phyloP scores from a whole-genome alignment of 2,888 invertebrate genomes.

The Cephus spinipes region DNA sequence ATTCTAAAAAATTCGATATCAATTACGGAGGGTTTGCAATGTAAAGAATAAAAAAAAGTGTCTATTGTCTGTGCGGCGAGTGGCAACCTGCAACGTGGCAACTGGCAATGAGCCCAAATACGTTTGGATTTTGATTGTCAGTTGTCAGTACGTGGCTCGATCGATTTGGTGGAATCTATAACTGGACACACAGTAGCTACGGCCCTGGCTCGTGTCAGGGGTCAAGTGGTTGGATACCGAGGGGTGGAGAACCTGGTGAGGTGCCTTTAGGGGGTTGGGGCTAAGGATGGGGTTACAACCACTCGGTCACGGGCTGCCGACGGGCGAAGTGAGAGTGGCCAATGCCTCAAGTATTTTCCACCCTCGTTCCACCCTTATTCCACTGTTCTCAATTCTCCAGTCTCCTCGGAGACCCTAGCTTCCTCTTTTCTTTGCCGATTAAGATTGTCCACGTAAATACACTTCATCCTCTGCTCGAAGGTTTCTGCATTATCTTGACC shows the following conservation, averaged over 20 bases:
- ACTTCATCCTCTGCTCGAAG: conserved; percentile 40
- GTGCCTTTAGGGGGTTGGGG: conserved; percentile 16
- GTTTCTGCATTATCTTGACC: conserved; percentile 49
- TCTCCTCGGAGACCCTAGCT: conserved; percentile 18
- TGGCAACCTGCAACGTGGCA: background rate
- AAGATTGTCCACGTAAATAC: conserved; percentile 61
- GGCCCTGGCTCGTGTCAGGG: conserved; percentile 1
- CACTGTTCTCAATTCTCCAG: conserved; percentile 13
- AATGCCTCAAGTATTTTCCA: conserved; percentile 42
- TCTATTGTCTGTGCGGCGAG: background rate
- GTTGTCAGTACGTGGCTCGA: background rate
- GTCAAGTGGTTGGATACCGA: conserved; percentile 1
- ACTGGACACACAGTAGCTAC: background rate
- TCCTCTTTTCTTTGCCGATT: conserved; percentile 42
- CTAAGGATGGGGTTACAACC: conserved; percentile 35
- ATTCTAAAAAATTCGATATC: background rate
- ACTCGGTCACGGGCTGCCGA: conserved; percentile 47
- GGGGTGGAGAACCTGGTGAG: conserved; percentile 11
- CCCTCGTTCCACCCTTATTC: conserved; percentile 24
- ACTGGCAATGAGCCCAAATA: background rate
- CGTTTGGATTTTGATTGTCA: background rate
- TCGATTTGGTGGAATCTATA: background rate
- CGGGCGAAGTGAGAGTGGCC: conserved; percentile 40
- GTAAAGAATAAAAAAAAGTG: background rate
- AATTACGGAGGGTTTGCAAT: background rate